phyloP scores from a whole-genome alignment of 2,888 invertebrate genomes.

The Apotomis betuletana region DNA sequence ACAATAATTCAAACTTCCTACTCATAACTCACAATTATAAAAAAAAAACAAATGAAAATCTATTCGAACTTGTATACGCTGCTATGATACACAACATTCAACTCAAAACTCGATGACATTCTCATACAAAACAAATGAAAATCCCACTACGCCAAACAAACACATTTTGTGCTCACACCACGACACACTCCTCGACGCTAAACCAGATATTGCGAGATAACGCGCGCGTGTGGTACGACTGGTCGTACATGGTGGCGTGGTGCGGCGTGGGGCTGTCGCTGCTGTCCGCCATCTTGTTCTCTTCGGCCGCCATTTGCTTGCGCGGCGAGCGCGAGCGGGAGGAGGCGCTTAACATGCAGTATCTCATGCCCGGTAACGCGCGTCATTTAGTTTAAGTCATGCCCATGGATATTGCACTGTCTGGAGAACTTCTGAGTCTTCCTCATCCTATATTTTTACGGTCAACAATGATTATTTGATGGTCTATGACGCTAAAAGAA shows the following conservation, averaged over 20 bases:
- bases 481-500: too few relatives aligned
- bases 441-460: too few relatives aligned
- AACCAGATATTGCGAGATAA: slow-evolving; percentile 93
- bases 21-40: not conserved
- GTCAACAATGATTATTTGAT: too few relatives aligned
- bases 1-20: not conserved
- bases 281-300: slow-evolving; percentile 95
- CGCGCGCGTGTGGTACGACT: slow-evolving; percentile 94
- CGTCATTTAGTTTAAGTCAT: slow-evolving; percentile 43
- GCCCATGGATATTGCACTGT: slow-evolving; percentile 19
- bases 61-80: too few relatives aligned
- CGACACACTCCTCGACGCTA: slow-evolving; percentile 56
- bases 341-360: slow-evolving; percentile 98
- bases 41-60: too few relatives aligned
- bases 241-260: slow-evolving; percentile 99
- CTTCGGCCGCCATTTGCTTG: slow-evolving; percentile 97
- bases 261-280: slow-evolving; percentile 96
- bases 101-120: too few relatives aligned
- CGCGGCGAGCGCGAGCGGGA: slow-evolving; percentile 96
- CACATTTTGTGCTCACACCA: slow-evolving; percentile 9
- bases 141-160: too few relatives aligned
- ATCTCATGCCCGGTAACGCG: slow-evolving; percentile 95
- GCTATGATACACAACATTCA: too few relatives aligned
- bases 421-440: not conserved
- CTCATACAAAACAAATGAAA: too few relatives aligned